Evolutionary conservation across 2,113 vertebrate genomes (phyloP), one percentile per base, ranked within the genome.

Genomic region (Meleagris gallopavo): DNA sequence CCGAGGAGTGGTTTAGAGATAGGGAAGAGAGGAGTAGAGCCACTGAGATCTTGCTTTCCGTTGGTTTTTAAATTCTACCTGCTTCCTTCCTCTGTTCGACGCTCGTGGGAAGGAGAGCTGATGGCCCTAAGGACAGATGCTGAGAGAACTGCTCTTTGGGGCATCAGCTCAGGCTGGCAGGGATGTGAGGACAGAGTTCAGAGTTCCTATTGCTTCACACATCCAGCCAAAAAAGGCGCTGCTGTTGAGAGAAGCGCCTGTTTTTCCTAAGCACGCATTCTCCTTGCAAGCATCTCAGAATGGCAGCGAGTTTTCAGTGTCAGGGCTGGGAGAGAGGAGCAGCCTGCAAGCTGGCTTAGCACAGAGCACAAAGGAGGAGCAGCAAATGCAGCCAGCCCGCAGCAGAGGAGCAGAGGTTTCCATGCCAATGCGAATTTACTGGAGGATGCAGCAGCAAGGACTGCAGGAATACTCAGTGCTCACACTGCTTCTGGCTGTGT

Each of bases 391-490:
- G 11, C 6, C 72, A 15, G 48, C 29, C 54, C 6, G 38, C 41
- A 58, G 54, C 65, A 11, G 17, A 15, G 66, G 12, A 50, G 45
- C 66, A 30, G 72, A 46, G 57, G 55, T n/a, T 54, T 30, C 83
- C 29, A 5, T 1, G 54, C 38, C 4, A 0, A 54, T 46, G 76
- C n/a, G n/a, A 50, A 14, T 0, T 7, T 11, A n/a, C 38, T 25
- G 65, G 65, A 50, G 48, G 72, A 16, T 46, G 61, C 36, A 43
- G 58, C 6, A 54, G 36, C 7, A 11, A 34, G 69, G 74, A 50
- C 36, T 62, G 50, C 32, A 2, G 25, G 32, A 62, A n/a, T 15
- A 58, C 8, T 34, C 50, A 4, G 11, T 4, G 29, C 13, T 58
- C 61, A 20, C 12, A 1, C 29, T 4, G 76, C 36, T 25, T 24